phyloP scores from a whole-genome alignment of 2,888 invertebrate species.

The Anaspis maculata region DNA sequence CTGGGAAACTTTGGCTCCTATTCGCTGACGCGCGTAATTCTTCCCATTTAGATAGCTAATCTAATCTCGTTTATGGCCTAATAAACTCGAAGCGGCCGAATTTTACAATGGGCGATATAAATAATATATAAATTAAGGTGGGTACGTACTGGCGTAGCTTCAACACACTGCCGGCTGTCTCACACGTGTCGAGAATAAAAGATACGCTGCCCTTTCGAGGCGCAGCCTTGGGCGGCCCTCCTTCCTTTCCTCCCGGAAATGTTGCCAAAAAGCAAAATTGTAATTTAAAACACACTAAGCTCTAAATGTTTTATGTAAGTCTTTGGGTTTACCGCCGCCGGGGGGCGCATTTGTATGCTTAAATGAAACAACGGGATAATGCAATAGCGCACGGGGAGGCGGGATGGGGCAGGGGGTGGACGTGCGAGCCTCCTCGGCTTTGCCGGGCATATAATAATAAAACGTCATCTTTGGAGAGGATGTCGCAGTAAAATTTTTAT shows the following conservation, averaged over 20 bases:
- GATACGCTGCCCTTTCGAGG: too few species aligned
- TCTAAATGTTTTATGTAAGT: constrained; percentile 15
- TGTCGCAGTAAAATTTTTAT: constrained; percentile 12
- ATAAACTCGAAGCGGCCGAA: too few species aligned
- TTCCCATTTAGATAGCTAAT: constrained; percentile 1
- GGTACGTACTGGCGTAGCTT: too few species aligned
- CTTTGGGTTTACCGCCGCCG: constrained; percentile 11
- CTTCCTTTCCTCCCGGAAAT: constrained; percentile 1
- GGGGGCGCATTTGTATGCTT: constrained; percentile 11
- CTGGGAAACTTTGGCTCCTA: too few species aligned
- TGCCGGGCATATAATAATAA: too few species aligned
- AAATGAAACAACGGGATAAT: constrained; percentile 16
- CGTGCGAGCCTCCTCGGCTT: too few species aligned
- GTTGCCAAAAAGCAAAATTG: constrained; percentile 4
- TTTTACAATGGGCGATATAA: too few species aligned
- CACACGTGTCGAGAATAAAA: too few species aligned
- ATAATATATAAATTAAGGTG: too few species aligned
- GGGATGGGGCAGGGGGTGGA: constrained; percentile 9
- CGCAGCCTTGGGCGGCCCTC: too few species aligned
- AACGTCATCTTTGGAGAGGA: constrained; percentile 9
- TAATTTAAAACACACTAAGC: constrained; percentile 5
- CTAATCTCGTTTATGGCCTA: constrained; percentile 3
- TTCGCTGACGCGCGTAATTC: too few species aligned
- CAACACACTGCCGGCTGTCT: too few species aligned
- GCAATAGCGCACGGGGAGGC: constrained; percentile 11